These are phyloP conservation scores for Sitobion miscanthi DNA, from an alignment of 1,140 invertebrate species.

Conservation along the genomic window DNA sequence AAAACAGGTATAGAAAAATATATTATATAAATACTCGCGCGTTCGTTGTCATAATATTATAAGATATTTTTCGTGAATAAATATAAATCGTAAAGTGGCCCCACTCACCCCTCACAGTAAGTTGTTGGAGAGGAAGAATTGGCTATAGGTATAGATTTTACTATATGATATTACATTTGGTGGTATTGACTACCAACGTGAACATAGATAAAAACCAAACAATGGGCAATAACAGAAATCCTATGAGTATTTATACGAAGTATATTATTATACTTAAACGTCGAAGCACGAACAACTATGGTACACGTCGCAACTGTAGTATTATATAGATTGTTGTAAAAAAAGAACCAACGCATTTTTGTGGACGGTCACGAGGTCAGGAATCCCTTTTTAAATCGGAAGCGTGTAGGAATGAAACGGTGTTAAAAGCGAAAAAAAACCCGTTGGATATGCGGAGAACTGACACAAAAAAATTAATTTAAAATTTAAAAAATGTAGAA, in stretches of 20 bases:
- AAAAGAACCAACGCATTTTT: conserved; percentile 19
- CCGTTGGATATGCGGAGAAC: too few relatives aligned
- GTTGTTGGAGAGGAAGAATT: neutral
- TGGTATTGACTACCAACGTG: neutral
- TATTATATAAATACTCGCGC: neutral
- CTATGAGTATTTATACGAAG: conserved; percentile 19
- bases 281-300: neutral
- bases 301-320: neutral
- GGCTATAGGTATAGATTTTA: neutral
- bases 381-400: conserved; percentile 9
- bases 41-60: neutral
- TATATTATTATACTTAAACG: conserved; percentile 27
- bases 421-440: neutral
- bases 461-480: neutral
- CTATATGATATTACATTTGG: neutral
- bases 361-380: conserved; percentile 5
- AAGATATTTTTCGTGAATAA: neutral
- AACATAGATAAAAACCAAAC: conserved; percentile 18
- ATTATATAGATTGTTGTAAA: conserved; percentile 11
- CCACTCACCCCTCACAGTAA: neutral
- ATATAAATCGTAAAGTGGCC: neutral
- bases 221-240: conserved; percentile 38
- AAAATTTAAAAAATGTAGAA: neutral
- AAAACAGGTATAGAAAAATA: neutral
- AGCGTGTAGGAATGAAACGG: conserved; percentile 20